These are phyloP conservation scores for Drosophila subobscura DNA, from an alignment of 1,140 invertebrate genomes.

Conservation along the genomic window DNA sequence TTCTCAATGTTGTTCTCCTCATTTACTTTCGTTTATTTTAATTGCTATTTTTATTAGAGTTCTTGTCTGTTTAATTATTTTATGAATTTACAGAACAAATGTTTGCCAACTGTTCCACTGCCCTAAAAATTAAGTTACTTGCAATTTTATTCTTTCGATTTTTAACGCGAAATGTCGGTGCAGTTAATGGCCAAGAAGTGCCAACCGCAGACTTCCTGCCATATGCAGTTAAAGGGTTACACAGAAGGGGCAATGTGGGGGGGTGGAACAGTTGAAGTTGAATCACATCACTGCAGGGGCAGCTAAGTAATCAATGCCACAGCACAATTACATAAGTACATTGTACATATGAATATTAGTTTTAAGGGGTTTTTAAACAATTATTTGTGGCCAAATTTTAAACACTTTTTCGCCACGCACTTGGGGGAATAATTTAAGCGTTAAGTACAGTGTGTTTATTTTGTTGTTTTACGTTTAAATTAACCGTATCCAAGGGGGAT, in stretches of 20 bases:
- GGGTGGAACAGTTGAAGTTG: not conserved
- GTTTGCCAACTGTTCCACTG: not conserved
- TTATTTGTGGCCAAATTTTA: conserved; percentile 17
- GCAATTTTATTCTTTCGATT: not conserved
- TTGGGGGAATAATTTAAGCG: not conserved
- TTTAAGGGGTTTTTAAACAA: conserved; percentile 35
- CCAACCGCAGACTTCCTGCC: conserved; percentile 10
- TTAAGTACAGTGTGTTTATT: conserved; percentile 1
- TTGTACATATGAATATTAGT: conserved; percentile 4
- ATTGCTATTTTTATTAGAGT: no score
- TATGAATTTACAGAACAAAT: no score
- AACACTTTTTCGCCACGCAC: conserved; percentile 15
- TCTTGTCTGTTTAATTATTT: no score
- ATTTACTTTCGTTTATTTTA: no score
- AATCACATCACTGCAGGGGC: conserved; percentile 25
- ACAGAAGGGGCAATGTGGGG: no score
- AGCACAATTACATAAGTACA: not conserved
- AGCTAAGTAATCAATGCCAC: conserved; percentile 29
- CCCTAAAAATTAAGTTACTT: not conserved
- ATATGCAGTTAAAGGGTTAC: conserved; percentile 15
- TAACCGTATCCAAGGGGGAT: conserved; percentile 7
- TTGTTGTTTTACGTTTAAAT: conserved; percentile 8
- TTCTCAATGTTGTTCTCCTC: no score
- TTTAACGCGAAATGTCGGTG: conserved; percentile 4
- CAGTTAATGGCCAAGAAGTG: conserved; percentile 32